Conservation (phyloP, 2,797 vertebrate species). For the Threskiornis aethiopicus region DNA sequence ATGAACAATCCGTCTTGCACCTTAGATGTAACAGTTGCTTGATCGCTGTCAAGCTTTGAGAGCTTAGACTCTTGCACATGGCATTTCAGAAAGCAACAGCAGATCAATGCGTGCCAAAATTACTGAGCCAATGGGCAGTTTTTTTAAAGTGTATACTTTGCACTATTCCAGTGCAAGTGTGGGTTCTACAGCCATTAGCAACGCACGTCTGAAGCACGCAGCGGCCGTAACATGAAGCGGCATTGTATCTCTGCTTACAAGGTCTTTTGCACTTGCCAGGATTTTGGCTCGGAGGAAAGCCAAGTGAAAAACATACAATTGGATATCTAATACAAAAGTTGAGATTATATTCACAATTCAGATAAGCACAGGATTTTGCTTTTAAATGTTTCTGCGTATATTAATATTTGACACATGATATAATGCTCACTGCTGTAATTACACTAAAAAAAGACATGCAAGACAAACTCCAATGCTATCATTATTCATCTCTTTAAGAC, state of each 20-base stretch:
- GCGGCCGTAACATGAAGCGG: not conserved
- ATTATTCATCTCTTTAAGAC: not conserved
- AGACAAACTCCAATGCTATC: not conserved
- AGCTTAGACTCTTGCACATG: not conserved
- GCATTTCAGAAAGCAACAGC: not conserved
- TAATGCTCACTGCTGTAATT: not conserved
- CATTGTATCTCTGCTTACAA: not conserved
- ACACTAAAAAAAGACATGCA: not conserved
- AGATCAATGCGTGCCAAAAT: not conserved
- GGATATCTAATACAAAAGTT: not conserved
- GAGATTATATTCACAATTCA: not conserved
- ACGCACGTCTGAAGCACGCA: not conserved
- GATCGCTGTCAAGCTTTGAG: not conserved
- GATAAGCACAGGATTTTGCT: not conserved
- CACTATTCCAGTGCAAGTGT: not conserved
- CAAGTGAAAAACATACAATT: not conserved
- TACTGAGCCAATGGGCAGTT: not conserved
- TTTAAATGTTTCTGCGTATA: not conserved
- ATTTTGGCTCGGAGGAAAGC: not conserved
- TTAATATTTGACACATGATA: not conserved
- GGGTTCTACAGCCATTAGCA: not conserved
- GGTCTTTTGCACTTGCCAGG: not conserved
- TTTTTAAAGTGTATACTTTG: not conserved
- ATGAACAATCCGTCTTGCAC: accelerated
- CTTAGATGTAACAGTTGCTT: not conserved